A percentile compares a stretch with the other conserved stretches of the same genome.
These are phyloP conservation scores for Australoheros scitulus DNA, from an alignment of 2,113 vertebrate genomes.

Conservation along the genomic window DNA sequence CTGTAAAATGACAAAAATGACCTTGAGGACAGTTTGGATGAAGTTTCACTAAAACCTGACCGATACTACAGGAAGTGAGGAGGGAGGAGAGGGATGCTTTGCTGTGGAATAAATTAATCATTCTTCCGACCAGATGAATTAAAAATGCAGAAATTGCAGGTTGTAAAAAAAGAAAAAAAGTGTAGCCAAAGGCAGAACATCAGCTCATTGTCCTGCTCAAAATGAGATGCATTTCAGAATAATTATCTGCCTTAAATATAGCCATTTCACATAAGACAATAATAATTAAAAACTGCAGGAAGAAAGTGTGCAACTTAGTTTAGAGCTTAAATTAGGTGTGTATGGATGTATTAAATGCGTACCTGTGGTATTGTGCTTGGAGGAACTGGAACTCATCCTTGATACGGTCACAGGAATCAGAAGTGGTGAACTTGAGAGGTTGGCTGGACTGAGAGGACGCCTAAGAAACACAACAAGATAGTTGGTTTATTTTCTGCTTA, in stretches of 20 bases:
- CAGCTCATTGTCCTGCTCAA: too few species aligned
- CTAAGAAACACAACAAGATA: constrained; percentile 66
- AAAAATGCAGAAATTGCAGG: too few species aligned
- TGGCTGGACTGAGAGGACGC: constrained; percentile 89
- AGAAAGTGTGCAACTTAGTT: not conserved
- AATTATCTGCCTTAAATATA: not conserved
- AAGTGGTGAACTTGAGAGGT: constrained; percentile 97
- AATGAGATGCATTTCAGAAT: not conserved
- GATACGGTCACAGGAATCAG: constrained; percentile 97
- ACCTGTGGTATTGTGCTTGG: constrained; percentile 99
- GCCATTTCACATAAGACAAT: not conserved
- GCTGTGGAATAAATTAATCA: too few species aligned
- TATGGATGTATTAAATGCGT: not conserved
- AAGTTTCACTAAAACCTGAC: not conserved
- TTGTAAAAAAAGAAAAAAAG: too few species aligned
- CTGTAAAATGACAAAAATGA: not conserved
- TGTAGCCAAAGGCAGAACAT: too few species aligned
- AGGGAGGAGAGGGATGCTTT: too few species aligned
- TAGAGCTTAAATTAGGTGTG: not conserved
- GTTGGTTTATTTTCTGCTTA: not conserved
- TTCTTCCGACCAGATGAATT: too few species aligned
- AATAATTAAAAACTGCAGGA: not conserved
- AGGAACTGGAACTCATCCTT: constrained; percentile 99
- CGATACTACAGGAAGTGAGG: not conserved
- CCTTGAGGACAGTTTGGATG: not conserved